Conservation (phyloP, 2,797 vertebrate genomes). For the Astyanax mexicanus region DNA sequence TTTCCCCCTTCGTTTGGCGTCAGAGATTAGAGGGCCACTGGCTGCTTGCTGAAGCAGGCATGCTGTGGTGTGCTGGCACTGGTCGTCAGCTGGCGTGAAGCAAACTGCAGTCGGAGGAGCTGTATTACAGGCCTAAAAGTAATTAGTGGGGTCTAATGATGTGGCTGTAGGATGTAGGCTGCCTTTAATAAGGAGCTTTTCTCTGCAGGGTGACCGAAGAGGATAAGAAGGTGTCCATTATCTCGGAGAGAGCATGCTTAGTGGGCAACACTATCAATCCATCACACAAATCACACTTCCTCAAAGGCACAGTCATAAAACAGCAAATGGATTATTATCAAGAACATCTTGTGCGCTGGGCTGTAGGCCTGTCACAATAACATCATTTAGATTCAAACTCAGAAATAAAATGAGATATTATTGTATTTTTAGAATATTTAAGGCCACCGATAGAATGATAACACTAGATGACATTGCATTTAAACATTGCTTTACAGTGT, state of each 20-base stretch:
- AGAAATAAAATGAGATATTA: too few relatives aligned
- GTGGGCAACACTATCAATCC: not conserved
- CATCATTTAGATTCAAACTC: too few relatives aligned
- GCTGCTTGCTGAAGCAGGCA: not conserved
- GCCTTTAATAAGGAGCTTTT: conserved; percentile 25
- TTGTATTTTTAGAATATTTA: too few relatives aligned
- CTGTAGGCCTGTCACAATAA: too few relatives aligned
- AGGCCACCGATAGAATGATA: too few relatives aligned
- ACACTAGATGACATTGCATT: too few relatives aligned
- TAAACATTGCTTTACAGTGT: too few relatives aligned
- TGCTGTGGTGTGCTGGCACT: not conserved
- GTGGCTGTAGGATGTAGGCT: not conserved
- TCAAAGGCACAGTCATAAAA: not conserved
- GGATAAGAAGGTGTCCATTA: not conserved
- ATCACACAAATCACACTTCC: not conserved
- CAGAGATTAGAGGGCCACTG: not conserved
- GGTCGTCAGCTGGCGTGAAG: not conserved
- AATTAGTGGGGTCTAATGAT: conserved; percentile 22
- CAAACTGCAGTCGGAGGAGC: not conserved
- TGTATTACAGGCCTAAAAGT: conserved; percentile 20
- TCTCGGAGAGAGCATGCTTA: not conserved
- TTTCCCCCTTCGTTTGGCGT: not conserved
- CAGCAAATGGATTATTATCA: not conserved
- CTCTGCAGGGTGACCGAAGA: not conserved
- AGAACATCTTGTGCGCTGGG: not conserved